phyloP scores from a whole-genome alignment of 2,113 vertebrate genomes.

The Acanthochromis polyacanthus region DNA sequence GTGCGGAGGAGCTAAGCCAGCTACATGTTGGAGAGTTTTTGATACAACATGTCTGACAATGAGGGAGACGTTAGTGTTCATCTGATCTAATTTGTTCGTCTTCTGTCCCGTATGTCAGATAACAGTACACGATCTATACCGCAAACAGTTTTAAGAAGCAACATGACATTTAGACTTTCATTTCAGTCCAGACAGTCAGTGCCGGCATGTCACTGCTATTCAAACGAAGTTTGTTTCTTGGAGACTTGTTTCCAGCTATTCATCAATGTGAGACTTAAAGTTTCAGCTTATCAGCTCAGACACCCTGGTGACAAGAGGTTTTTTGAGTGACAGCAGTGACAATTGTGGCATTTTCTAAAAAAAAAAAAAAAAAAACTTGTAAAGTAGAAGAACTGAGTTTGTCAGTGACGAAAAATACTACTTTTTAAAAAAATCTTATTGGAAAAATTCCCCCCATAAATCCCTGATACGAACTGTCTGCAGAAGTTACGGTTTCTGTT shows the following conservation, averaged over 20 bases:
- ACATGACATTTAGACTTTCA: conserved; percentile 4
- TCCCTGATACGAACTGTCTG: conserved; percentile 13
- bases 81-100: too few relatives aligned
- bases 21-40: too few relatives aligned
- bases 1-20: too few relatives aligned
- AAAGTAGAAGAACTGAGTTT: conserved; percentile 86
- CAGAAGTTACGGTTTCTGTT: conserved; percentile 4
- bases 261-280: neutral
- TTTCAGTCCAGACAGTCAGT: conserved; percentile 3
- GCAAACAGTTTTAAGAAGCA: neutral
- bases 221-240: neutral
- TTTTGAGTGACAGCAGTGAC: conserved; percentile 11
- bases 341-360: conserved; percentile 17
- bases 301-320: neutral
- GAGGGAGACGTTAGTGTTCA: too few relatives aligned
- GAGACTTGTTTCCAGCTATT: neutral
- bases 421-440: neutral
- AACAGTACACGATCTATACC: too few relatives aligned
- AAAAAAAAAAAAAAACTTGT: conserved; percentile 52
- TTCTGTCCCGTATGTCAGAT: too few relatives aligned
- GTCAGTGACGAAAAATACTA: conserved; percentile 47
- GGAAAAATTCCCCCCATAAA: conserved; percentile 14
- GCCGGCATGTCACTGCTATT: conserved; percentile 4
- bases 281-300: too few relatives aligned
- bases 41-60: too few relatives aligned